Percentiles rank a stretch among this genome's conserved stretches.
phyloP scores from a whole-genome alignment of 2,888 invertebrate genomes.

The Hybos culiciformis region DNA sequence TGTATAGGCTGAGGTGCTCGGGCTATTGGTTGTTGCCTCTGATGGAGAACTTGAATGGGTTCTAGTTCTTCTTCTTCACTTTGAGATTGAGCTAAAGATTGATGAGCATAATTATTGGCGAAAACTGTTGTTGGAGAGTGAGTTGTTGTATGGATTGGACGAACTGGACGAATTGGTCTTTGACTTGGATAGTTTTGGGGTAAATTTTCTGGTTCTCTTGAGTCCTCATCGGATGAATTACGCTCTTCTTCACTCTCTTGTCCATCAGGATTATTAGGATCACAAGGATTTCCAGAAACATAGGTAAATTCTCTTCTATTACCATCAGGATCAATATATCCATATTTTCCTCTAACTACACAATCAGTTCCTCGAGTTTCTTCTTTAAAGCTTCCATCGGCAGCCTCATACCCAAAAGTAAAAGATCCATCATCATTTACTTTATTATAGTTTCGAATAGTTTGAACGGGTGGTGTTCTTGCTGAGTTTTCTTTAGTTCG shows the following conservation, averaged over 20 bases:
- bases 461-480: slow-evolving; percentile 64
- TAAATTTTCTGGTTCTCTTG: slow-evolving; percentile 43
- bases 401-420: slow-evolving; percentile 57
- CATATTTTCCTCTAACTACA: slow-evolving; percentile 75
- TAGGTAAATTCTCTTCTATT: slow-evolving; percentile 77
- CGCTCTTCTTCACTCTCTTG: slow-evolving; percentile 46
- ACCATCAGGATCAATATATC: slow-evolving; percentile 75
- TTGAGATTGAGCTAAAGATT: slow-evolving; percentile 38
- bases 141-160: slow-evolving; percentile 36
- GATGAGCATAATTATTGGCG: slow-evolving; percentile 50
- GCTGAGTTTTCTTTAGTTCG: slow-evolving; percentile 35
- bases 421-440: slow-evolving; percentile 47
- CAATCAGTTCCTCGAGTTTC: slow-evolving; percentile 76
- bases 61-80: slow-evolving; percentile 45
- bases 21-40: slow-evolving; percentile 29
- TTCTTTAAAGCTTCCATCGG: slow-evolving; percentile 75
- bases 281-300: slow-evolving; percentile 74
- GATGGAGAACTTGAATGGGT: slow-evolving; percentile 36
- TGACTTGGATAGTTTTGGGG: slow-evolving; percentile 50
- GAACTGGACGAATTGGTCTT: slow-evolving; percentile 36
- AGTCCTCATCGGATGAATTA: slow-evolving; percentile 42
- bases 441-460: slow-evolving; percentile 71
- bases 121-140: slow-evolving; percentile 51
- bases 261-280: slow-evolving; percentile 65
- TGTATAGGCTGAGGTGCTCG: slow-evolving; percentile 22